These are phyloP conservation scores for Cacoxenus indagator DNA, from an alignment of 2,888 invertebrate species.

Conservation along the genomic window DNA sequence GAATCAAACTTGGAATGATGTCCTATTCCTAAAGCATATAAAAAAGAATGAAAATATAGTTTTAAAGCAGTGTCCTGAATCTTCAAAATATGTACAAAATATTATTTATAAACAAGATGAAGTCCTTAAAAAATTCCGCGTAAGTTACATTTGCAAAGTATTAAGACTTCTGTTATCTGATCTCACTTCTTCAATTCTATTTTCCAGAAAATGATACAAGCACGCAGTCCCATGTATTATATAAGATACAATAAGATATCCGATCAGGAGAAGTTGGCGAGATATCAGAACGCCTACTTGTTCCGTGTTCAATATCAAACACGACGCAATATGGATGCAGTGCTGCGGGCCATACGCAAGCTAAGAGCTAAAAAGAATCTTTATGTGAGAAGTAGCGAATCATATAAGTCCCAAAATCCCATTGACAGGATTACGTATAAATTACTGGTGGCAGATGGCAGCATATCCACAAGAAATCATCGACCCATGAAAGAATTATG, in stretches of 20 bases:
- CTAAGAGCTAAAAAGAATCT: conserved; percentile 49
- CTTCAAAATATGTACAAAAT: conserved; percentile 43
- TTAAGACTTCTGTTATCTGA: background rate
- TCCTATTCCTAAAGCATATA: conserved; percentile 56
- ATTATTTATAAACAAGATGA: conserved; percentile 53
- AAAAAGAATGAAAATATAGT: conserved; percentile 51
- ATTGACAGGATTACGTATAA: too few species aligned
- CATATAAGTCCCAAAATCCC: too few species aligned
- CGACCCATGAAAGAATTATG: too few species aligned
- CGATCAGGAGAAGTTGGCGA: conserved; percentile 44
- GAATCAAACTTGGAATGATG: conserved; percentile 61
- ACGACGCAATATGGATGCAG: conserved; percentile 58
- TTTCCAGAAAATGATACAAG: conserved; percentile 65
- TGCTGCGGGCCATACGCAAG: conserved; percentile 49
- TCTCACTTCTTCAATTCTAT: background rate
- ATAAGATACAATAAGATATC: conserved; percentile 52
- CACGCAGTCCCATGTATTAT: conserved; percentile 63
- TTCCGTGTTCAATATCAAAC: conserved; percentile 57
- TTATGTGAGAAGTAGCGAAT: too few species aligned
- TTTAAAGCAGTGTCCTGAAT: conserved; percentile 52
- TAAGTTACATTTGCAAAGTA: conserved; percentile 28
- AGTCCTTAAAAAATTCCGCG: conserved; percentile 52
- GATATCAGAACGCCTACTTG: conserved; percentile 51
- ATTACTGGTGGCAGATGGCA: too few species aligned
- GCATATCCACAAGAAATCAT: too few species aligned